Conservation (phyloP, 2,888 invertebrate species). For the Epirrhoe tristata region DNA sequence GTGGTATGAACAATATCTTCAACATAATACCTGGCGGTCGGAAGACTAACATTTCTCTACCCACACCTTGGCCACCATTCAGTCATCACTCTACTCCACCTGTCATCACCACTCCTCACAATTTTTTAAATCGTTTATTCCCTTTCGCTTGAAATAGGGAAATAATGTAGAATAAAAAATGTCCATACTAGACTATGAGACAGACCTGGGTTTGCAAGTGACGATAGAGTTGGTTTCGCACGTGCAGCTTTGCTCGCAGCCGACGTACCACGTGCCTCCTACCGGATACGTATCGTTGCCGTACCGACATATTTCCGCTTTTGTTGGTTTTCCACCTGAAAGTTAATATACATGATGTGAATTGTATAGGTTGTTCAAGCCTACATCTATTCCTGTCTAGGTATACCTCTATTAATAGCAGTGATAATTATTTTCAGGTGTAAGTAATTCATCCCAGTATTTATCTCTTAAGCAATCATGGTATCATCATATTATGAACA, state of each 20-base stretch:
- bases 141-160: no score
- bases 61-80: no score
- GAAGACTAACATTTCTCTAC: no score
- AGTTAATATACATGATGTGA: not conserved
- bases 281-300: conserved; percentile 89
- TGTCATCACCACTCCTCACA: no score
- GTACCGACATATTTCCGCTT: conserved; percentile 81
- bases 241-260: conserved; percentile 91
- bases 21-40: no score
- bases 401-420: not conserved
- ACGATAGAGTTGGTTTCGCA: conserved; percentile 91
- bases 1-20: no score
- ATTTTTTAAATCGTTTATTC: no score
- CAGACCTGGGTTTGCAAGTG: conserved; percentile 89
- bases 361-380: not conserved
- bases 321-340: conserved; percentile 64
- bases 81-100: no score
- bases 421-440: no score
- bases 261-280: conserved; percentile 91
- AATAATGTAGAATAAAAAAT: not conserved
- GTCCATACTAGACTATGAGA: no score
- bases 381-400: not conserved
- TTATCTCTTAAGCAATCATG: no score
- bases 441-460: no score
- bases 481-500: not conserved